Evolutionary conservation across 2,113 vertebrate species (phyloP).

Genomic region (Oncorhynchus kisutch): DNA sequence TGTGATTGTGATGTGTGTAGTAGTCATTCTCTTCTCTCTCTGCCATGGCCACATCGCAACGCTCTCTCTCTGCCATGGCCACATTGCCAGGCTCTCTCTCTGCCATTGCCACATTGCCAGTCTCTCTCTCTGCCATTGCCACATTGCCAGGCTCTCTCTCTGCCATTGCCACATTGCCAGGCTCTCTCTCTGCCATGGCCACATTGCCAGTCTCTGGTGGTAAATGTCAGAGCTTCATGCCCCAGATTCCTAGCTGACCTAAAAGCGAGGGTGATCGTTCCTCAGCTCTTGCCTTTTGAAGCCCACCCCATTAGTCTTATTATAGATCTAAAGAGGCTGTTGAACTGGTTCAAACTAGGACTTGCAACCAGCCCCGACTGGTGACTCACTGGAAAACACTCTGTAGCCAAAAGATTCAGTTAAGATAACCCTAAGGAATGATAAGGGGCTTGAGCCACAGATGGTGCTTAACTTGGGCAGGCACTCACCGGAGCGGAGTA

Average conservation of each 20-base stretch:
- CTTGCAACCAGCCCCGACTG: neutral
- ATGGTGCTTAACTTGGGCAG: too few relatives aligned
- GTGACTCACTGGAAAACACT: neutral
- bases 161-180: too few relatives aligned
- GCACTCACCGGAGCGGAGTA: too few relatives aligned
- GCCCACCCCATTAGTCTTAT: constrained; percentile 2
- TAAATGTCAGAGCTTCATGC: constrained; percentile 20
- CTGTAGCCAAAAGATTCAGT: neutral
- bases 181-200: neutral
- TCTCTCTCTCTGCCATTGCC: too few relatives aligned
- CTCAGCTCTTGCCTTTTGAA: neutral
- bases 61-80: too few relatives aligned
- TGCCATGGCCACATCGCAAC: too few relatives aligned
- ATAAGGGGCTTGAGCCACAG: too few relatives aligned
- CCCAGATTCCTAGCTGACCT: constrained; percentile 22
- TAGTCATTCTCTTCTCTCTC: neutral
- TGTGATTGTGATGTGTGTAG: neutral
- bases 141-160: neutral
- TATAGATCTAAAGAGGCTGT: constrained; percentile 13
- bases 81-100: neutral
- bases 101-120: too few relatives aligned
- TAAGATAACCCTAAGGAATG: neutral
- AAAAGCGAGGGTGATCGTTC: constrained; percentile 13
- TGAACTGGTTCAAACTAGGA: constrained; percentile 6
- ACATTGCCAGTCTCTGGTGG: neutral